Conservation (phyloP, 1,140 invertebrate genomes). For the Latrodectus geometricus region DNA sequence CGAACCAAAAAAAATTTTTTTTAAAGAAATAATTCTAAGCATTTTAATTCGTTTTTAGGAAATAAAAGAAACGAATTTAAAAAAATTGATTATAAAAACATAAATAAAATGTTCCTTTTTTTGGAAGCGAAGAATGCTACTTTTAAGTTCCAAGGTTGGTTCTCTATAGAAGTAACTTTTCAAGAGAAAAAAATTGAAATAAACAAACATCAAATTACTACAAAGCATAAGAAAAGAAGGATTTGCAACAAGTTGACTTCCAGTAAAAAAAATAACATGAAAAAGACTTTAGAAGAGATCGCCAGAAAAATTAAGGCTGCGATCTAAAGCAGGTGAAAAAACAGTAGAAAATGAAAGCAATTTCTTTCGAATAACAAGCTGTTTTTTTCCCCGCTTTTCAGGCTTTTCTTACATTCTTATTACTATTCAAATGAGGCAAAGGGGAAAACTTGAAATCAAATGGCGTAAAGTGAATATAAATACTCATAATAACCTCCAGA, state of each 20-base stretch:
- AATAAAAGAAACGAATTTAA: too few species aligned
- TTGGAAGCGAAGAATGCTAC: too few species aligned
- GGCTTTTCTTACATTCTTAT: neutral
- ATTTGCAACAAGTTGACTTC: conserved; percentile 34
- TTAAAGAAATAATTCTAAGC: too few species aligned
- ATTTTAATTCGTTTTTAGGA: too few species aligned
- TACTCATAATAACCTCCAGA: conserved; percentile 36
- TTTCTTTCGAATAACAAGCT: neutral
- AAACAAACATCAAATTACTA: conserved; percentile 2
- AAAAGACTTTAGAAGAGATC: conserved; percentile 34
- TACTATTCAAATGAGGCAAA: conserved; percentile 48
- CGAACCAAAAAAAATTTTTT: too few species aligned
- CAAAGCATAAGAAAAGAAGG: neutral
- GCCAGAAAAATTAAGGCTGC: conserved; percentile 23
- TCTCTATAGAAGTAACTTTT: too few species aligned
- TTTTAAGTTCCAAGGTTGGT: too few species aligned
- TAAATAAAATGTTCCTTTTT: too few species aligned
- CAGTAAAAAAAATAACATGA: neutral
- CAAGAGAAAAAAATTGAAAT: neutral
- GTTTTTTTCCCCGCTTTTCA: conserved; percentile 8
- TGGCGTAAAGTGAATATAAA: conserved; percentile 45
- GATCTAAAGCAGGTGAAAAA: conserved; percentile 25
- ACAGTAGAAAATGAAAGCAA: neutral
- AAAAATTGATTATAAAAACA: too few species aligned
- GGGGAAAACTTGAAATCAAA: conserved; percentile 40